Base-by-base conservation (phyloP, 2,797 vertebrate species). In the Onychomys arenicola region DNA sequence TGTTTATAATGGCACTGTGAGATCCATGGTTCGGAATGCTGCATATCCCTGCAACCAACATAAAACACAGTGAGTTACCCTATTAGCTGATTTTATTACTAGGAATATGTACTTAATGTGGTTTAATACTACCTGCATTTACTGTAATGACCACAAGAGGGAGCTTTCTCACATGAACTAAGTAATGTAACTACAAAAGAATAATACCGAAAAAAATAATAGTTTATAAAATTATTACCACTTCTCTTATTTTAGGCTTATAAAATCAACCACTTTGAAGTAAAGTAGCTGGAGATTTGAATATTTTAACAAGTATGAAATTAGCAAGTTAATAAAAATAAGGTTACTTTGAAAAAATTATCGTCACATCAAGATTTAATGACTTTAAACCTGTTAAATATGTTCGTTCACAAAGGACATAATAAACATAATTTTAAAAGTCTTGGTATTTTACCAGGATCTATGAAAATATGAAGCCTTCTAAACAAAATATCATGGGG, bases 121-220 rank as follows among this genome's bases (percentile, higher is more conserved):
- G 12, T 19, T 95, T 76, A 91, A 71, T 57, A n/a, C 11, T 25
- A 46, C 46, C 83, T 90, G 90, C 89, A 73, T 76, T 96, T 96
- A 61, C 34, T 92, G 14, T 16, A 89, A 46, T 13, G 86, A 92
- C 85, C 97, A 96, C 97, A 93, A 97, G 97, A 92, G 97, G 98
- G 97, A 89, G 93, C 43, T 25, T 92, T 63, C 80, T 43, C 71
- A 73, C 69, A 67, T 37, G n/a, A 67, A 81, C 84, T 84, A 49
- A 78, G 25, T 0, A 46, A 73, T 77, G 46, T 3, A 40, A 37
- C 83, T 16, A 46, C 59, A 23, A 76, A 88, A 69, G 8, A 27
- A 14, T 67, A 91, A 73, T 29, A 83, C 8, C 65, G 40, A 63
- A 57, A 89, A 73, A 90, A 97, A 93, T 55, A 34, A 2, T 37